A percentile compares a stretch with the other conserved stretches of the same genome.
phyloP scores from a whole-genome alignment of 2,888 invertebrate species.

The Iphiclides podalirius region DNA sequence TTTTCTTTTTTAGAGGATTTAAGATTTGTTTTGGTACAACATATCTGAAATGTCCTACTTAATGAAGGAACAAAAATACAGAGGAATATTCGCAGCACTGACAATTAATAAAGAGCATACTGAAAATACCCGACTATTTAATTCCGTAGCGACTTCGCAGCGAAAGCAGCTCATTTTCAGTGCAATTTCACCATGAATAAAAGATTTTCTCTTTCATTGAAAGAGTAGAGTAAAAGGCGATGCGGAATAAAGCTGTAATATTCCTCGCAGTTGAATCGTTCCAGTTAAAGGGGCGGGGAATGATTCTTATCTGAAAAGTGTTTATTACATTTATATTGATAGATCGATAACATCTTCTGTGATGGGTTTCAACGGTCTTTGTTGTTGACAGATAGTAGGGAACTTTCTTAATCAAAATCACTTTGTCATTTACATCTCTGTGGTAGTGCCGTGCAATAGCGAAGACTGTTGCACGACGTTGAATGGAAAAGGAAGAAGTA shows the following conservation, averaged over 20 bases:
- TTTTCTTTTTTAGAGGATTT: no score
- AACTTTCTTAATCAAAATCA: background rate
- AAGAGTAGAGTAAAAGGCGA: constrained; percentile 25
- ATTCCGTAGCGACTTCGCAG: constrained; percentile 17
- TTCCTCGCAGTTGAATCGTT: constrained; percentile 27
- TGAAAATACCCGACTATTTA: constrained; percentile 16
- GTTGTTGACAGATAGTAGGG: background rate
- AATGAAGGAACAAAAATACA: no score
- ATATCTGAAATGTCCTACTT: no score
- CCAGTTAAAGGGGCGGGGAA: constrained; percentile 8
- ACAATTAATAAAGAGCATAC: constrained; percentile 6
- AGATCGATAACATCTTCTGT: background rate
- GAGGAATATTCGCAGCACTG: no score
- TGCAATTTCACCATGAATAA: constrained; percentile 26
- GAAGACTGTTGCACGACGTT: no score
- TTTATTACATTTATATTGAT: background rate
- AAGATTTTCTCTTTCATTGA: constrained; percentile 25
- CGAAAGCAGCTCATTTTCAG: constrained; percentile 24
- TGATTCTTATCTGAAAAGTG: background rate
- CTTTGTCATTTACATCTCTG: no score
- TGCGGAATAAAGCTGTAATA: constrained; percentile 27
- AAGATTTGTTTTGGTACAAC: no score
- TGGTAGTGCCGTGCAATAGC: no score
- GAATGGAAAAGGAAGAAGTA: no score
- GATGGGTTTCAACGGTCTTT: background rate